These are phyloP conservation scores for Balearica regulorum DNA, from an alignment of 2,797 vertebrate species.

Conservation along the genomic window DNA sequence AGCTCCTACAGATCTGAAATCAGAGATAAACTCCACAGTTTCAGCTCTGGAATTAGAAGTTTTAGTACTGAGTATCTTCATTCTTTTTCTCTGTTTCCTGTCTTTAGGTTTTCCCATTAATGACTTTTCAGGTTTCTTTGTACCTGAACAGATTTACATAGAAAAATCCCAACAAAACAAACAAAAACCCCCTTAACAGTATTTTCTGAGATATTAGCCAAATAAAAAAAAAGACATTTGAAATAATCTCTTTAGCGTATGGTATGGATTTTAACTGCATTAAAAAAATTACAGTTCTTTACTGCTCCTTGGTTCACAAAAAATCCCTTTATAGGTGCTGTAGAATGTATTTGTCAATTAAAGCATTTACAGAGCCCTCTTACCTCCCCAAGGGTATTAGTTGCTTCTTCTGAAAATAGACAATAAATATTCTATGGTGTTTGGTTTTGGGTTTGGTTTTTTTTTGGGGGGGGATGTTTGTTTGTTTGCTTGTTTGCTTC, in stretches of 20 bases:
- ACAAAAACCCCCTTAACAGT: not conserved
- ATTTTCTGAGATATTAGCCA: not conserved
- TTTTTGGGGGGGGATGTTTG: too few species aligned
- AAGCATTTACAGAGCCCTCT: not conserved
- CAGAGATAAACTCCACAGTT: not conserved
- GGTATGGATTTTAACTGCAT: not conserved
- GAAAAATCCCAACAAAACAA: not conserved
- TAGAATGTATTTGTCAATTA: not conserved
- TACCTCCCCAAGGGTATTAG: not conserved
- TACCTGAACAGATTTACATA: not conserved
- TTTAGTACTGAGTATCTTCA: not conserved
- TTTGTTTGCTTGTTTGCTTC: too few species aligned
- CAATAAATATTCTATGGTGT: not conserved
- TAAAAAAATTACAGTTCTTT: not conserved
- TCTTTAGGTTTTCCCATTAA: not conserved
- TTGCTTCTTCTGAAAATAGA: not conserved
- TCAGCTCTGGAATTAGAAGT: not conserved
- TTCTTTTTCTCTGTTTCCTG: not conserved
- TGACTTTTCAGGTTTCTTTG: not conserved
- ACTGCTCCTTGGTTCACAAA: not conserved
- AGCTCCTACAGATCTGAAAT: not conserved
- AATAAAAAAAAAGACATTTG: not conserved
- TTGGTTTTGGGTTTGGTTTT: too few species aligned
- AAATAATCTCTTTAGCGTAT: not conserved
- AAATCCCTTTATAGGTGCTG: not conserved